Base-by-base conservation (phyloP, 2,113 vertebrate genomes). In the Notothenia rossii region DNA sequence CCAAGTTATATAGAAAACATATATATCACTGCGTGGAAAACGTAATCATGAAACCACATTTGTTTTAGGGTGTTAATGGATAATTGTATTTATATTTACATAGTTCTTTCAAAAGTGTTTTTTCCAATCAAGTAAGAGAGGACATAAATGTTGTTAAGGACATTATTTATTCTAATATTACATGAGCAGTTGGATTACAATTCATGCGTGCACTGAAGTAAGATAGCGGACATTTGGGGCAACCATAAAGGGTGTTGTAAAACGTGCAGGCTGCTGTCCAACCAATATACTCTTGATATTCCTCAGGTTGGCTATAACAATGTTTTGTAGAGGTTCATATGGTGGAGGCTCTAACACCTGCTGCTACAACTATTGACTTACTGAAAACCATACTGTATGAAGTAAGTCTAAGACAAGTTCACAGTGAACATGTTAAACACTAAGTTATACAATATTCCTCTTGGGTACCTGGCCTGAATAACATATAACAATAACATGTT, bases 11-110 rank as follows among this genome's bases (percentile, higher is more conserved):
- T 0, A 33, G 60, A 86, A 68, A 84, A 85, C 3, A 29, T 29
- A 29, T 29, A 55, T 69, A 81, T 82, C 55, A 51, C 68, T 84
- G 33, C 67, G 81, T 83, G 74, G 74, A 70, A 87, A 76, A 91
- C 56, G 1, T 71, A 4, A 89, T 87, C 64, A 75, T 75, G 83
- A 84, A 87, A 81, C 50, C 55, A 78, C 6, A 40, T 40, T 6
- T 40, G 70, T 84, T 58, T 80, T 2, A 60, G 25, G 20, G 25
- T 48, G 64, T 84, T 46, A n/a, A 70, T 12, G 33, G 50, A 20
- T 49, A 10, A 64, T 71, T 67, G 60, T 0, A 59, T 29, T 45
- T 75, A 70, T 46, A 68, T 65, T 69, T 17, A 72, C 0, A 55
- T 49, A 29, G 63, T 51, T 66, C 14, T 17, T 50, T 1, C 45